Evolutionary conservation across 2,113 vertebrate genomes (phyloP), one percentile per base, ranked within the genome.

Genomic region (Cyanistes caeruleus): DNA sequence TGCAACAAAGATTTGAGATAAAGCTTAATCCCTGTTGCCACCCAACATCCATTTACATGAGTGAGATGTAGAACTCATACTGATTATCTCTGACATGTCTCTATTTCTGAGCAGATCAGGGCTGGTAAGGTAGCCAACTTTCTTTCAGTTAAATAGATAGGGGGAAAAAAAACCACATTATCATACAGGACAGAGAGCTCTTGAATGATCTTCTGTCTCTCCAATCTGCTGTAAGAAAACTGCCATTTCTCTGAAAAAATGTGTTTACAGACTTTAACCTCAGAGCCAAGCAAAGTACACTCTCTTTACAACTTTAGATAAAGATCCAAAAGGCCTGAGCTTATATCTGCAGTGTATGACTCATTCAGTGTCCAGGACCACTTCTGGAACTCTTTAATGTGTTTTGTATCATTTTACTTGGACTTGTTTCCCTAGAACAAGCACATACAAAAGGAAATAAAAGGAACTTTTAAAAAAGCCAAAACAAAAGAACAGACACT

Each of bases 181-280:
- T 44, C 28, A 67, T 15, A 37, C 8, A 74, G 28, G 24, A 82
- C 33, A 79, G 15, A 69, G 33, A 59, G 7, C 24, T 70, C 17
- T 35, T 65, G 46, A 85, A 63, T 77, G 22, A 55, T 88, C 68
- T 72, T 59, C 31, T 62, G 30, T n/a, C 59, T 82, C 69, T 92
- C 59, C 76, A 59, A 28, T 60, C 51, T 92, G 27, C 33, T 75
- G 59, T 39, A 60, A 93, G 14, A 90, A 59, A 77, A 11, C 20
- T 63, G 55, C 67, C 33, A 43, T 39, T 75, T 24, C 18, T 60
- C 67, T 46, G 46, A 88, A 92, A 90, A 78, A 65, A 10, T 24
- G 8, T n/a, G 23, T 87, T 94, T 89, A 68, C 63, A 95, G 41
- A 90, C 89, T 95, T 93, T 90, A 64, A 95, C 96, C 80, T 91